Conservation (phyloP, 2,888 invertebrate species). For the Theodoxus fluviatilis region DNA sequence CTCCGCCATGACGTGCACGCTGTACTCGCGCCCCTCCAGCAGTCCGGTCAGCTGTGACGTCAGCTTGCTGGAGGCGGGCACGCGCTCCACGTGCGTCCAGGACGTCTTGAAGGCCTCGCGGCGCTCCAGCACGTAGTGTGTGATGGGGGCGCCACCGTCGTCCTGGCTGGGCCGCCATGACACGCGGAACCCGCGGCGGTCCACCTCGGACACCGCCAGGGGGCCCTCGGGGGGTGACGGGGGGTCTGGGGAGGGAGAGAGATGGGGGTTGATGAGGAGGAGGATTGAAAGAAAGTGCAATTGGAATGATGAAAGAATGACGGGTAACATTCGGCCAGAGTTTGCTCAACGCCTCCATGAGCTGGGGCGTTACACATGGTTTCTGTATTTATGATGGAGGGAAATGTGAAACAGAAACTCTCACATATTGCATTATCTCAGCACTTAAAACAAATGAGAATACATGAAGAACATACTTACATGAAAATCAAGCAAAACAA, state of each 20-base stretch:
- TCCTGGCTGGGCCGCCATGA: slow-evolving; percentile 62
- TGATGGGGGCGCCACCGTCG: slow-evolving; percentile 82
- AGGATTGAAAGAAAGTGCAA: too few relatives aligned
- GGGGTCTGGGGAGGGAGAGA: slow-evolving; percentile 38
- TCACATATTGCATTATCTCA: too few relatives aligned
- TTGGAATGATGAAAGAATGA: too few relatives aligned
- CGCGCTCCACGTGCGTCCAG: slow-evolving; percentile 46
- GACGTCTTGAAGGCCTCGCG: slow-evolving; percentile 69
- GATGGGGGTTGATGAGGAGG: too few relatives aligned
- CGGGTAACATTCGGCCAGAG: too few relatives aligned
- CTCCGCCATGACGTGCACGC: slow-evolving; percentile 84
- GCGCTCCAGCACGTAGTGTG: slow-evolving; percentile 81
- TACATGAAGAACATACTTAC: too few relatives aligned
- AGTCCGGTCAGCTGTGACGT: slow-evolving; percentile 68
- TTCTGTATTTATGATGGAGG: too few relatives aligned
- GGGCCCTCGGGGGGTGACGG: slow-evolving; percentile 55
- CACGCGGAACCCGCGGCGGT: slow-evolving; percentile 42
- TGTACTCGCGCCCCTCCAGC: slow-evolving; percentile 81
- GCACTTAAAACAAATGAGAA: too few relatives aligned
- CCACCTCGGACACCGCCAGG: slow-evolving; percentile 45
- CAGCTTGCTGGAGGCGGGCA: slow-evolving; percentile 38
- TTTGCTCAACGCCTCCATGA: too few relatives aligned
- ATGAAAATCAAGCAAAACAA: too few relatives aligned
- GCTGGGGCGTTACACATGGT: too few relatives aligned
- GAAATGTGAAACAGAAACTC: too few relatives aligned